Evolutionary conservation across 2,113 vertebrate species (phyloP).

Genomic region (Thamnophis sirtalis): DNA sequence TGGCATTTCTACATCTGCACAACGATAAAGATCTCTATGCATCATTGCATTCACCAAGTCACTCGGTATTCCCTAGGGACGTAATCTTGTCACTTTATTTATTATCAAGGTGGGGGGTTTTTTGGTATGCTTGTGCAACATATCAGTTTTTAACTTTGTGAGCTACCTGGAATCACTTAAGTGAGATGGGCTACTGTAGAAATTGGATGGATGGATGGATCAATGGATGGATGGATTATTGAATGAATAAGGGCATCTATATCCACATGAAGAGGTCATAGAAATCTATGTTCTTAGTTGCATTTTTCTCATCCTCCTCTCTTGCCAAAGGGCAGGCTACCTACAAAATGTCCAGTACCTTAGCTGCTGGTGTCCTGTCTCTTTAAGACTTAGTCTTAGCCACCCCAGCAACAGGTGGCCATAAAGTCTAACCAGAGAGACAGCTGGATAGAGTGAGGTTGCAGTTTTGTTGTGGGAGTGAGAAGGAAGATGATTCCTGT

Average conservation of each 20-base stretch:
- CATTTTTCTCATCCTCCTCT: background rate
- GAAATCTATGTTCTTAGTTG: background rate
- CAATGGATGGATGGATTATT: background rate
- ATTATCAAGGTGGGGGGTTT: background rate
- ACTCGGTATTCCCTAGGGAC: background rate
- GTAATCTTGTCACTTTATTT: background rate
- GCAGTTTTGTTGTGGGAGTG: background rate
- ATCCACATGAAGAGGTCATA: background rate
- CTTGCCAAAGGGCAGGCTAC: background rate
- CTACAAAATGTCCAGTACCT: background rate
- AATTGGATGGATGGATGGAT: background rate
- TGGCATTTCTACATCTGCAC: background rate
- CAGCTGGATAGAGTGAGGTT: background rate
- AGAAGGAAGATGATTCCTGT: background rate
- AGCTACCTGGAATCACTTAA: background rate
- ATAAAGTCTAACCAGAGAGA: background rate
- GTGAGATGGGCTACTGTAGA: background rate
- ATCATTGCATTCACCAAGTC: rapidly evolving
- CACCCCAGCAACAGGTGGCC: background rate
- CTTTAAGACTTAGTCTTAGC: background rate
- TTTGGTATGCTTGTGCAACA: background rate
- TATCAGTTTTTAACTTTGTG: background rate
- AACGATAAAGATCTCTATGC: background rate
- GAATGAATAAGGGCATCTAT: background rate
- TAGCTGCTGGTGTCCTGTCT: background rate